Evolutionary conservation across 1,140 invertebrate species (phyloP), one percentile per base, ranked within the genome.

Genomic region (Nilaparvata lugens): DNA sequence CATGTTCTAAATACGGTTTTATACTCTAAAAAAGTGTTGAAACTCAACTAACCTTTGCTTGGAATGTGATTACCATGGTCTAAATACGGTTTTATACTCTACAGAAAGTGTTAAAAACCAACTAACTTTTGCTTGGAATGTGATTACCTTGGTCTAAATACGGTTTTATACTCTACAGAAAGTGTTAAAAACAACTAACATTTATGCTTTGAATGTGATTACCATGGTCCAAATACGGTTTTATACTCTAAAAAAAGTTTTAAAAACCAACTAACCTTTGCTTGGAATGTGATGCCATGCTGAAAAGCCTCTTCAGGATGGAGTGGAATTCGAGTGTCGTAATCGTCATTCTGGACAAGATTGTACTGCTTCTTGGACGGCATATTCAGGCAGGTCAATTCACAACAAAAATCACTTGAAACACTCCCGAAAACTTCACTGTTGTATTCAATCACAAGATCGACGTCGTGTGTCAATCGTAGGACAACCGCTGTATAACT

Each of bases 151-250:
- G n/a, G n/a, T n/a, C n/a, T n/a, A n/a, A n/a, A n/a, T n/a, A n/a
- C n/a, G n/a, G n/a, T n/a, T n/a, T n/a, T n/a, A n/a, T n/a, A n/a
- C n/a, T n/a, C 16, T 2, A 48, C n/a, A 16, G 9, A 48, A 48
- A 48, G 16, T 40, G 40, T 25, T 40, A 9, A 25, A 21, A 18
- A 40, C 4, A 24, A 58, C 75, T 74, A 79, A 98, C 95, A n/a
- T n/a, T 91, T 98, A 98, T 59, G 93, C 94, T 75, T 94, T 89
- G 79, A 97, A 98, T 69, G 87, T 85, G n/a, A n/a, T n/a, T n/a
- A n/a, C n/a, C n/a, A n/a, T n/a, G n/a, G n/a, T n/a, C n/a, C n/a
- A n/a, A n/a, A n/a, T n/a, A n/a, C n/a, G n/a, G n/a, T n/a, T n/a
- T n/a, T n/a, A n/a, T n/a, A n/a, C n/a, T n/a, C 16, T 2, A 48